These are phyloP conservation scores for Pseudopodoces humilis DNA, from an alignment of 2,113 vertebrate species.

Conservation along the genomic window DNA sequence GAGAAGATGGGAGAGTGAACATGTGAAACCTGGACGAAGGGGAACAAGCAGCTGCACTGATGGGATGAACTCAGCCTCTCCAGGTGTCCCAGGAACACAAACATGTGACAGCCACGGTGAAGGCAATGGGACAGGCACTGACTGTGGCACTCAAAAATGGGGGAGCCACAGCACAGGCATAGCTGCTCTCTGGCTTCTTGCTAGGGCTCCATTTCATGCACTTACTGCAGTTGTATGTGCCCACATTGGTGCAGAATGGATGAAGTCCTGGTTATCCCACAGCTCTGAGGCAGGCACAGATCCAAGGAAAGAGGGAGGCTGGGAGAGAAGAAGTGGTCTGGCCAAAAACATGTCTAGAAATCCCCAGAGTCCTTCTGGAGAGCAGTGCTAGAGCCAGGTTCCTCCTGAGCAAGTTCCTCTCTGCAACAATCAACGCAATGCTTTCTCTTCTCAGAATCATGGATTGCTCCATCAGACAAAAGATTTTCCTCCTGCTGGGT, in stretches of 20 bases:
- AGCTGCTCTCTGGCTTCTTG: not conserved
- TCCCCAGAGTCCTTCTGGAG: not conserved
- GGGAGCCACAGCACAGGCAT: not conserved
- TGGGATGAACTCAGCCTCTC: not conserved
- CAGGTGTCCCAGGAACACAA: not conserved
- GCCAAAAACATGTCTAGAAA: not conserved
- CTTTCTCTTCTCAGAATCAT: not conserved
- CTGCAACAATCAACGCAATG: not conserved
- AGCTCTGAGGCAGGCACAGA: not conserved
- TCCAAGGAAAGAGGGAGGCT: not conserved
- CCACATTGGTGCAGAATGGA: not conserved
- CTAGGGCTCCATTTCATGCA: not conserved
- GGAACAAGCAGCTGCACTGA: not conserved
- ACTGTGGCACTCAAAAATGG: not conserved
- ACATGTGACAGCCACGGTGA: fast-evolving
- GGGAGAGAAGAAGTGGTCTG: not conserved
- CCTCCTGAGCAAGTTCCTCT: slow-evolving; percentile 1
- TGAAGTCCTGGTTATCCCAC: not conserved
- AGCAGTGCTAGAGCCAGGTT: not conserved
- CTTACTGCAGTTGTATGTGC: not conserved
- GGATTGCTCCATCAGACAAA: not conserved
- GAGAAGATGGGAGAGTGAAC: not conserved
- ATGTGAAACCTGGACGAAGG: not conserved
- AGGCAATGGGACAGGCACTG: not conserved
- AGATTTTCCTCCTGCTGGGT: not conserved